Evolutionary conservation across 2,888 invertebrate species (phyloP), one percentile per base, ranked within the genome.

Genomic region (Cabera pusaria): DNA sequence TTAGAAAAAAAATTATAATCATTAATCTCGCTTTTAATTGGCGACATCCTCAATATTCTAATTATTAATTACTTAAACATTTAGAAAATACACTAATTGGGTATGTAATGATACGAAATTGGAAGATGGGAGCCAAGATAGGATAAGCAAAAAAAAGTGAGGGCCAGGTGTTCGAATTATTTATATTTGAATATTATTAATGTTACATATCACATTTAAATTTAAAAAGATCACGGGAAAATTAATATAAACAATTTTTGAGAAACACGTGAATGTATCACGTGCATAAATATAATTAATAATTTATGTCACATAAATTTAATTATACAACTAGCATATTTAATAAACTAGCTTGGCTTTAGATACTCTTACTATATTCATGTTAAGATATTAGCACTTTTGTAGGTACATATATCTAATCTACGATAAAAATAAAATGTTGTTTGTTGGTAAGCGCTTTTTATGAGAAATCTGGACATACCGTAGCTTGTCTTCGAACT

Each of bases 121-220:
- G 25, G 7, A 12, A 20, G 28, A 37, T 25, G 10, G 35, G 14
- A 25, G 5, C 8, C 7, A 6, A 41, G 18, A 34, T 22, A 41
- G 20, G 24, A 32, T 37, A 48, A 43, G 26, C 31, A 28, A 8
- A 23, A 29, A 31, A 25, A 34, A 14, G 5, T 10, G 17, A 8
- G 23, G n/a, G 19, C 20, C 45, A 46, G 51, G 44, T 52, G 49
- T 46, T 46, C 49, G 28, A 25, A 41, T 39, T 21, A 25, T 8
- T 18, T n/a, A 3, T 14, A 25, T 46, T 28, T 36, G 27, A 39
- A 44, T 44, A 44, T 26, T 9, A 23, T 31, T 12, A 26, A 38
- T 32, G 3, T n/a, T 21, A 10, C n/a, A n/a, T n/a, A n/a, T n/a
- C n/a, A n/a, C n/a, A n/a, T 20, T 22, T 26, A n/a, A n/a, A n/a